These are phyloP conservation scores for Notechis scutatus DNA, from an alignment of 2,113 vertebrate genomes.

Conservation along the genomic window DNA sequence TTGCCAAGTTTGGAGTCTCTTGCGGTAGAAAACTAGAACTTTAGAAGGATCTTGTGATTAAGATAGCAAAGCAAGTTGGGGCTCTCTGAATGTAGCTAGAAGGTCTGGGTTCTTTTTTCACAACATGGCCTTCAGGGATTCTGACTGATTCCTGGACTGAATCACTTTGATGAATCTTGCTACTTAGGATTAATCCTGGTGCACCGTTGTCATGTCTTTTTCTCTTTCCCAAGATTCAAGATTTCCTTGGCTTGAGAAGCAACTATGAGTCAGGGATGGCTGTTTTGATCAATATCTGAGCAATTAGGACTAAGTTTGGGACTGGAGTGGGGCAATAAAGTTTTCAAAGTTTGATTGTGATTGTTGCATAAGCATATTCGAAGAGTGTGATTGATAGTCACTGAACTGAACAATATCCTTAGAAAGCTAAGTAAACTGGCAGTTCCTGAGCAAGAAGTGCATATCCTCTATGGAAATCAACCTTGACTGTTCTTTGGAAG, in stretches of 20 bases:
- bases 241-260: background rate
- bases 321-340: background rate
- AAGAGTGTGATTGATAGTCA: background rate
- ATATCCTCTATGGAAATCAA: background rate
- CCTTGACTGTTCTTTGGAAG: background rate
- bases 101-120: background rate
- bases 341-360: background rate
- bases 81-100: background rate
- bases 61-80: background rate
- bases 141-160: background rate
- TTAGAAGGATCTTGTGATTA: background rate
- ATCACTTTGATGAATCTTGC: background rate
- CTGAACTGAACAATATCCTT: background rate
- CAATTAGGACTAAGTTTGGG: background rate
- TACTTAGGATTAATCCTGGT: background rate
- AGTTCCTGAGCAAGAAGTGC: background rate
- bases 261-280: background rate
- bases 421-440: background rate
- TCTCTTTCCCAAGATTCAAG: background rate
- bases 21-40: background rate
- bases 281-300: background rate
- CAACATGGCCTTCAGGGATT: background rate
- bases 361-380: background rate
- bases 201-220: background rate
- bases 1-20: background rate